A percentile compares a stretch with the other conserved stretches of the same genome.
Evolutionary conservation across 2,888 invertebrate species (phyloP).

Genomic region (Erynnis tages): DNA sequence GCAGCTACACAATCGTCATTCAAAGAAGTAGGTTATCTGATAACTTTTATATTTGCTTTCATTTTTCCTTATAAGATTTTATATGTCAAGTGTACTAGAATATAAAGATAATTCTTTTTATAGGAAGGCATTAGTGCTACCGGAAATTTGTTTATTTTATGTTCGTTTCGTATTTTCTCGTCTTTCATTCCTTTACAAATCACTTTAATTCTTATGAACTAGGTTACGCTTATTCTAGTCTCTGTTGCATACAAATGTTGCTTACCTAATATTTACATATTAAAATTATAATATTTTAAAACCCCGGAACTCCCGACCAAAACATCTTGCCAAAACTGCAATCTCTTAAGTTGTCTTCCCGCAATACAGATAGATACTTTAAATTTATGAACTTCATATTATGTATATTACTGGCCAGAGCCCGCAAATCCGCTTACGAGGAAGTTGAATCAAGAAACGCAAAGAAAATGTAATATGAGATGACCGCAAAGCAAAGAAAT

Average conservation of each 20-base stretch:
- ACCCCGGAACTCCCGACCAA: conserved; percentile 5
- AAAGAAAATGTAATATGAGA: background rate
- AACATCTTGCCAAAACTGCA: conserved; percentile 26
- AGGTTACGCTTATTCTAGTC: too few species aligned
- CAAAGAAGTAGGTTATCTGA: too few species aligned
- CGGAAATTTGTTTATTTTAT: too few species aligned
- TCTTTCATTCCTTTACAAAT: too few species aligned
- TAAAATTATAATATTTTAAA: conserved; percentile 20
- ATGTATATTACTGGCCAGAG: conserved; percentile 6
- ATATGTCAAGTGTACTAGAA: too few species aligned
- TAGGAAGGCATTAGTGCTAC: too few species aligned
- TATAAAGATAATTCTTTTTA: too few species aligned
- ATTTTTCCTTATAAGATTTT: background rate
- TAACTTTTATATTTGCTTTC: too few species aligned
- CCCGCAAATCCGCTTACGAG: background rate
- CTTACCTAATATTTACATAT: conserved; percentile 3
- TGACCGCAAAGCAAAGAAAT: background rate
- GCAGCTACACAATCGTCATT: too few species aligned
- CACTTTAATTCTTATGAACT: too few species aligned
- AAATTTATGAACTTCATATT: conserved; percentile 25
- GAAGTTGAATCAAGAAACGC: background rate
- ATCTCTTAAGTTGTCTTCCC: conserved; percentile 27
- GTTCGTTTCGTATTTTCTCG: too few species aligned
- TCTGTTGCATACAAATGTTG: background rate
- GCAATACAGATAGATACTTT: conserved; percentile 24